These are phyloP conservation scores for Drosophila greeni DNA, from an alignment of 2,888 invertebrate genomes.

Conservation along the genomic window DNA sequence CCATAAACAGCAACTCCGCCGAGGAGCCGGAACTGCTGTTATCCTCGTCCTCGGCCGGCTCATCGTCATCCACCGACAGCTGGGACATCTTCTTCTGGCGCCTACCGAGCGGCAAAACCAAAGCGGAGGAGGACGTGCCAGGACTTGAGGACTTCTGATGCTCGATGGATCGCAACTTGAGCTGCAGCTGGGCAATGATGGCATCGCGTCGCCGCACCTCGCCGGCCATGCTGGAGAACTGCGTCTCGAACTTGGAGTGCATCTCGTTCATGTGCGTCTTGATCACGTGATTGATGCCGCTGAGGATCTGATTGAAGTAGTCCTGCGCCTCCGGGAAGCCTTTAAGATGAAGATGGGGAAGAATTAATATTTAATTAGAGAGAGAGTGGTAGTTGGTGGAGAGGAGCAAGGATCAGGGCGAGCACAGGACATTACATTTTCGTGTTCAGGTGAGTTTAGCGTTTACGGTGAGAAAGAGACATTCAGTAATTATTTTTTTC, in stretches of 20 bases:
- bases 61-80: constrained; percentile 59
- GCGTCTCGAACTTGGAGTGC: constrained; percentile 85
- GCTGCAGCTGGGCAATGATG: constrained; percentile 88
- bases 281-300: constrained; percentile 90
- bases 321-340: constrained; percentile 87
- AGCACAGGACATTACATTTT: constrained; percentile 4
- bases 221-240: constrained; percentile 87
- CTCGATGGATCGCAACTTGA: constrained; percentile 84
- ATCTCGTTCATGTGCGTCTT: constrained; percentile 86
- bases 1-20: constrained; percentile 79
- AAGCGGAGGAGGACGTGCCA: constrained; percentile 20
- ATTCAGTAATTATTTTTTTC: constrained; percentile 12
- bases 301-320: constrained; percentile 88
- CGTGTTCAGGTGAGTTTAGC: constrained; percentile 36
- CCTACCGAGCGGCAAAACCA: constrained; percentile 43
- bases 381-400: too few species aligned
- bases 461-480: constrained; percentile 20
- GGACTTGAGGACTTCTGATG: constrained; percentile 51
- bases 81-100: constrained; percentile 59
- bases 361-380: too few species aligned
- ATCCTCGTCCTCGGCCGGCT: constrained; percentile 59
- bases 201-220: constrained; percentile 90
- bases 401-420: not conserved
- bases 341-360: constrained; percentile 72
- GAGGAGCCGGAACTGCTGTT: constrained; percentile 77